Evolutionary conservation across 2,797 vertebrate genomes (phyloP), one percentile per base, ranked within the genome.

Genomic region (Lepidocolaptes lacrymiger): DNA sequence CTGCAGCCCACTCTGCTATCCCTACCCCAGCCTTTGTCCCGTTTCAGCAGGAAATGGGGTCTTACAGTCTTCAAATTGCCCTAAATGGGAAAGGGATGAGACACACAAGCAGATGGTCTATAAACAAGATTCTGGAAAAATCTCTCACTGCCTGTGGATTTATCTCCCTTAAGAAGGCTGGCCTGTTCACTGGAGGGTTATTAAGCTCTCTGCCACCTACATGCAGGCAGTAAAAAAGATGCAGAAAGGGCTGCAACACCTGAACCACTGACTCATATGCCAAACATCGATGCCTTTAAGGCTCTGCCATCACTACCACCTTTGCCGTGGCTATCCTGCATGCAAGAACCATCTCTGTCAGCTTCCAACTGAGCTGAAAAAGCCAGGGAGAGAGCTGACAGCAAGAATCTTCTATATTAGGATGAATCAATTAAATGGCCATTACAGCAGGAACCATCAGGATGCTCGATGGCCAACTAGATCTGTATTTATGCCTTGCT

Each of bases 401-500:
- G 66, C 64, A 37, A 36, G 22, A 81, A 62, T 67, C 76, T 94
- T 83, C 91, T 54, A 7, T 26, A 71, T 81, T 34, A 51, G 81
- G 44, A 72, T 76, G 41, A 43, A 93, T 93, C 89, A 68, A 63
- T 64, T 78, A 87, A 77, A 82, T 85, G 77, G 69, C 81, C 77
- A 51, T 66, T 76, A 89, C 5, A 39, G 52, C 37, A 83, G 91
- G 67, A 93, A 92, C 74, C 0, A 0, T 27, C 68, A 7, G 20
- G 30, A 44, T 71, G 67, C 36, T 52, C 12, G 10, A 85, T 14
- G 36, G 72, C 89, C 82, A 79, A 75, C 58, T 48, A 73, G 52
- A 72, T 44, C 58, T 8, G 72, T 74, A 41, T 77, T 85, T 94
- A 27, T 16, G 82, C 58, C 58, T 71, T 81, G 64, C 93, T 68